These are phyloP conservation scores for Tiaroga cobitis DNA, from an alignment of 2,797 vertebrate species.

Conservation along the genomic window DNA sequence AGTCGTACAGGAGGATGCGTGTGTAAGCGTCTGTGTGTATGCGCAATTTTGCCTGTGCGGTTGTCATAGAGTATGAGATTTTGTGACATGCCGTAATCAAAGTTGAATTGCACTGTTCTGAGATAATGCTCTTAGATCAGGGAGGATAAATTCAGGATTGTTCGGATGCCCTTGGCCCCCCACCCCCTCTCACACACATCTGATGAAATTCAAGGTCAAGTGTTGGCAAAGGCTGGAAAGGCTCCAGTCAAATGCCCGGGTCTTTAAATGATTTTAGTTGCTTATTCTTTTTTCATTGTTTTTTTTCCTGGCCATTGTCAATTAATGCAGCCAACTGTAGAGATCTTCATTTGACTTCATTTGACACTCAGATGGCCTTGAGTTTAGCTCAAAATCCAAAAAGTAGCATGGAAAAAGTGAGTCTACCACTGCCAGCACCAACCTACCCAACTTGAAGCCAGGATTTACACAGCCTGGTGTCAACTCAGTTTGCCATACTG, in stretches of 20 bases:
- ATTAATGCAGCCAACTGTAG: not conserved
- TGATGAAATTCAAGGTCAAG: constrained; percentile 38
- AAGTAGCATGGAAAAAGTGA: constrained; percentile 7
- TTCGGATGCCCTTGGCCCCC: constrained; percentile 23
- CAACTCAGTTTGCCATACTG: constrained; percentile 24
- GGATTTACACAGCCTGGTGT: constrained; percentile 28
- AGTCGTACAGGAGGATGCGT: constrained; percentile 35
- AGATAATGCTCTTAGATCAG: constrained; percentile 57
- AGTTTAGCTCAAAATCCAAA: not conserved
- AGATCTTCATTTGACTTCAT: constrained; percentile 35
- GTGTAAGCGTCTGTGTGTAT: constrained; percentile 44
- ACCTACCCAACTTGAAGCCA: constrained; percentile 3
- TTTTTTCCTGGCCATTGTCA: not conserved
- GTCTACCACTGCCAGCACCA: not conserved
- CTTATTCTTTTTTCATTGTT: not conserved
- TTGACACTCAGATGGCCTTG: constrained; percentile 13
- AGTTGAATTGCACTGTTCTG: constrained; percentile 53
- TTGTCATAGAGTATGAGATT: constrained; percentile 39
- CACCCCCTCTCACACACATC: constrained; percentile 8
- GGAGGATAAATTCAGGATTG: constrained; percentile 54
- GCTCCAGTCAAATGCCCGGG: not conserved
- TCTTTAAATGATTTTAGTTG: not conserved
- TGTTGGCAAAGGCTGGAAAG: constrained; percentile 31
- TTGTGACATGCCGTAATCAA: constrained; percentile 58
- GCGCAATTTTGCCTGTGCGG: constrained; percentile 8